A percentile compares a stretch with the other conserved stretches of the same genome.
phyloP scores from a whole-genome alignment of 2,888 invertebrate genomes.

The Ypsolopha scabrella region DNA sequence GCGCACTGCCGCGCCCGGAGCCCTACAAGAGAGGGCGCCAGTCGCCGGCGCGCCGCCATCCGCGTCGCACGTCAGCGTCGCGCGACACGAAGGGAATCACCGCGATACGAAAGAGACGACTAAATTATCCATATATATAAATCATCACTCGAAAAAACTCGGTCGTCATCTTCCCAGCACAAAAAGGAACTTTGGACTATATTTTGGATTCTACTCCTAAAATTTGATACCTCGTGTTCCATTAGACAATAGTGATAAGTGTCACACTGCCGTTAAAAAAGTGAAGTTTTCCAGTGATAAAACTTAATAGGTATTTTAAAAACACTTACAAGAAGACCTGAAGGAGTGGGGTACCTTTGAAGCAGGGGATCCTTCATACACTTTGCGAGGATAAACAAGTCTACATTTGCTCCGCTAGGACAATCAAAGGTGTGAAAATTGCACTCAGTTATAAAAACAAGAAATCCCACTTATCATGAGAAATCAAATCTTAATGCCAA shows the following conservation, averaged over 20 bases:
- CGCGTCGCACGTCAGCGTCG: constrained; percentile 30
- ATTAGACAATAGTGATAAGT: constrained; percentile 5
- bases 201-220: not conserved
- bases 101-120: not conserved
- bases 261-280: not conserved
- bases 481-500: too few relatives aligned
- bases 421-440: too few relatives aligned
- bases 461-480: too few relatives aligned
- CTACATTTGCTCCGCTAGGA: too few relatives aligned
- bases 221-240: not conserved
- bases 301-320: not conserved
- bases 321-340: too few relatives aligned
- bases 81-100: constrained; percentile 9
- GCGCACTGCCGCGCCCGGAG: constrained; percentile 31
- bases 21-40: constrained; percentile 24
- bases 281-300: too few relatives aligned
- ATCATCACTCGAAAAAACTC: not conserved
- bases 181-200: not conserved
- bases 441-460: too few relatives aligned
- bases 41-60: not conserved
- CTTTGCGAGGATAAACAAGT: too few relatives aligned
- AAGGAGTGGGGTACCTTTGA: too few relatives aligned
- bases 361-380: too few relatives aligned
- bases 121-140: not conserved
- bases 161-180: too few relatives aligned